A percentile compares a stretch with the other conserved stretches of the same genome.
Conservation (phyloP, 2,113 vertebrate genomes). For the Copsychus sechellarum region DNA sequence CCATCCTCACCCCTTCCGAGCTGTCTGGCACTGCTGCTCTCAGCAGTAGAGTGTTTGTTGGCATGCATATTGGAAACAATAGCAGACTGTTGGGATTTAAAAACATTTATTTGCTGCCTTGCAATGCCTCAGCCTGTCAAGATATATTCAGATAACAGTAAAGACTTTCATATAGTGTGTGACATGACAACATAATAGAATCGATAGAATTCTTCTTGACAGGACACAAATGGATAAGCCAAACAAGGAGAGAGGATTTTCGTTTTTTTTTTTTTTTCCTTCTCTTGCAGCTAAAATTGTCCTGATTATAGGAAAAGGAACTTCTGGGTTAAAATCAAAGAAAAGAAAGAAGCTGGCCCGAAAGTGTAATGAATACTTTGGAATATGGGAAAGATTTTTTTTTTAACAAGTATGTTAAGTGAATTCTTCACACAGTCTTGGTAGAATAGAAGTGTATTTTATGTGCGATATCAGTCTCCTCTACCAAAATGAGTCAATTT, state of each 20-base stretch:
- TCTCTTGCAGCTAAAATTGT: neutral
- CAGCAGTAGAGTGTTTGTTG: neutral
- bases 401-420: neutral
- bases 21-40: neutral
- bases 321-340: neutral
- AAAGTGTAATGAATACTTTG: neutral
- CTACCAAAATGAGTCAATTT: neutral
- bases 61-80: neutral
- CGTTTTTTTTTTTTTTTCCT: rapidly evolving
- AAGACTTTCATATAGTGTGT: neutral
- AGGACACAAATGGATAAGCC: neutral
- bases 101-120: neutral
- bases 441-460: neutral
- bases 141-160: neutral
- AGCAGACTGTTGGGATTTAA: neutral
- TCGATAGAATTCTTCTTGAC: neutral
- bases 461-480: neutral
- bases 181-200: neutral
- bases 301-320: neutral
- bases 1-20: neutral
- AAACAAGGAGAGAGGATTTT: neutral
- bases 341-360: neutral
- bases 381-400: neutral
- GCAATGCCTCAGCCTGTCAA: neutral
- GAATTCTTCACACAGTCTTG: neutral